A percentile compares a stretch with the other conserved stretches of the same genome.
Conservation (phyloP, 2,888 invertebrate genomes). For the Chelonus formosanus region DNA sequence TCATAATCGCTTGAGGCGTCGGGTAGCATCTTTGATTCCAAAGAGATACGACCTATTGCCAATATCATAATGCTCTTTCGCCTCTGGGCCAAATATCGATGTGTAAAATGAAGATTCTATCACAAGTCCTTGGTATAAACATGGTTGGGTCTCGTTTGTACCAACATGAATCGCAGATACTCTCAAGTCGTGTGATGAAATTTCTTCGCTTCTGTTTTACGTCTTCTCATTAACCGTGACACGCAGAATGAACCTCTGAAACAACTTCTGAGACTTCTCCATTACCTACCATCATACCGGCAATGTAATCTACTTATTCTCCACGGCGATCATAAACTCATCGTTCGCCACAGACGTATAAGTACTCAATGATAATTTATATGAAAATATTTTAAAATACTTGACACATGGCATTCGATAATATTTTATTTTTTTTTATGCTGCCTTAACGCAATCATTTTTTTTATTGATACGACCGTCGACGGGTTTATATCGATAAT, state of each 20-base stretch:
- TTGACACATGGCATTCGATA: background rate
- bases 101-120: conserved; percentile 35
- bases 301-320: conserved; percentile 4
- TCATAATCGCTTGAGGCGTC: conserved; percentile 38
- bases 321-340: background rate
- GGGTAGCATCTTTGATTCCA: conserved; percentile 48
- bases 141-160: conserved; percentile 45
- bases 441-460: too few relatives aligned
- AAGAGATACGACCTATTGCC: conserved; percentile 48
- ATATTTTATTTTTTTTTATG: background rate
- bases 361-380: conserved; percentile 2
- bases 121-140: conserved; percentile 35
- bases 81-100: conserved; percentile 37
- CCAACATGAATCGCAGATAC: conserved; percentile 33
- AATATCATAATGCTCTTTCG: conserved; percentile 52
- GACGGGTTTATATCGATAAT: conserved; percentile 11
- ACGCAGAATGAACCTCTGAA: conserved; percentile 18
- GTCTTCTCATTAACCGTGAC: conserved; percentile 42
- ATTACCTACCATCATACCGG: conserved; percentile 9
- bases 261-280: conserved; percentile 25
- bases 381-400: background rate
- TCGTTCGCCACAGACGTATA: background rate
- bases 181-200: conserved; percentile 13
- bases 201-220: conserved; percentile 45
- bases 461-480: background rate